Conservation (phyloP, 2,113 vertebrate species). For the Trogon melanurus region DNA sequence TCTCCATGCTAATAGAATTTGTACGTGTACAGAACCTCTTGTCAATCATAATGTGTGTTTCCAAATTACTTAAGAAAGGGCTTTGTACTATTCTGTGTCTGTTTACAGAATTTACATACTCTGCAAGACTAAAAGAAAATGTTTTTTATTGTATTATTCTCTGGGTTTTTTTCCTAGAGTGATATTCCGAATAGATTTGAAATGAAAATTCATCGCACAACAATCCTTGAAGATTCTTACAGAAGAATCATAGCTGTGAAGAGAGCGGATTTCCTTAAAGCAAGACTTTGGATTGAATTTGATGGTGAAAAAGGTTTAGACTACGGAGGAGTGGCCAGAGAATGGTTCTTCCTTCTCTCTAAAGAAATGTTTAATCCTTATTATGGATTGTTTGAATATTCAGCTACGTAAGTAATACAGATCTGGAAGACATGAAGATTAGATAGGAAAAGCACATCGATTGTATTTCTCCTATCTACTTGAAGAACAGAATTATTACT, state of each 20-base stretch:
- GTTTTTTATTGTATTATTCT: not conserved
- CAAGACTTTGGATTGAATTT: slow-evolving; percentile 96
- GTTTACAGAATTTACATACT: not conserved
- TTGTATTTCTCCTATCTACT: not conserved
- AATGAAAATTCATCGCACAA: slow-evolving; percentile 90
- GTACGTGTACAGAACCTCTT: not conserved
- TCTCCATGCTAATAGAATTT: not conserved
- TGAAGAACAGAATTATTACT: not conserved
- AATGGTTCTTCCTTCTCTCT: slow-evolving; percentile 99
- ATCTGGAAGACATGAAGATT: not conserved
- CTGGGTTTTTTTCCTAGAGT: slow-evolving; percentile 69
- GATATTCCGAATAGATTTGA: slow-evolving; percentile 98
- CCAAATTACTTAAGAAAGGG: not conserved
- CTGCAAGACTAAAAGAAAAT: not conserved
- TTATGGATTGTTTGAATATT: slow-evolving; percentile 98
- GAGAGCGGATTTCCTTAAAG: slow-evolving; percentile 91
- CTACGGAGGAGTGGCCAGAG: slow-evolving; percentile 94
- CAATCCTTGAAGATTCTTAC: slow-evolving; percentile 95
- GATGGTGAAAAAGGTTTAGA: slow-evolving; percentile 97
- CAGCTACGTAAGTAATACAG: slow-evolving; percentile 90
- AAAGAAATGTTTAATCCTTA: slow-evolving; percentile 99
- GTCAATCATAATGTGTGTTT: not conserved
- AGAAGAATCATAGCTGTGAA: slow-evolving; percentile 91
- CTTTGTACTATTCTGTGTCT: not conserved
- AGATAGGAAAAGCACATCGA: not conserved